Evolutionary conservation across 2,113 vertebrate species (phyloP), one percentile per base, ranked within the genome.

Genomic region (Cebus imitator): DNA sequence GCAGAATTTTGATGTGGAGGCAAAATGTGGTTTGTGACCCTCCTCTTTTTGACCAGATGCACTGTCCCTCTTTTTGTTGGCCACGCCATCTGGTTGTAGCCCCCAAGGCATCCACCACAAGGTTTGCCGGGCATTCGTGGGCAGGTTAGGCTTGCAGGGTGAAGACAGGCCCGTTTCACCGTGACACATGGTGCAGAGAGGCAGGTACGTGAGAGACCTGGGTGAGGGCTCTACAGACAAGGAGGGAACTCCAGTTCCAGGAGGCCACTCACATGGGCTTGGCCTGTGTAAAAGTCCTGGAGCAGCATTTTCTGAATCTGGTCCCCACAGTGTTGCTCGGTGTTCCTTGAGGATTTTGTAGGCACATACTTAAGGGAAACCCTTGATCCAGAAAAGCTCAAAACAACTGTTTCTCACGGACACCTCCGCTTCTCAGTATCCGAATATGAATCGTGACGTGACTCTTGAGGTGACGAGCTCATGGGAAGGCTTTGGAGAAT

Each of bases 371-470:
- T 8, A 27, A 64, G 10, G 75, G 27, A n/a, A 35, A 50, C 25
- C 58, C n/a, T 50, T 73, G 23, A 21, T 68, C 40, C 40, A 45
- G n/a, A 57, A 23, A 20, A 40, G 40, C 25, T 94, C 66, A 30
- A 16, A 80, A 83, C 35, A 3, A 6, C 52, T 55, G 16, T 40
- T 76, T 78, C 35, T 45, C 72, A 27, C 2, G 3, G 64, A 68
- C 17, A 3, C 58, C 25, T 73, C 12, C 8, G 35, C 57, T 82
- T 91, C 72, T 66, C 8, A 2, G 14, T 50, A 7, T 61, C 20
- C 11, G 16, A 11, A 13, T 30, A 7, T 11, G 17, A 48, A 14
- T 32, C 2, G 2, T 43, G 21, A 12, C 12, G 2, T 43, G 21
- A 12, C 12, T 58, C 68, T 82, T 61, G 45, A 86, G n/a, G 48